Percentiles rank a stretch among this genome's conserved stretches.
Evolutionary conservation across 2,113 vertebrate species (phyloP).

Genomic region (Prochilodus magdalenae): DNA sequence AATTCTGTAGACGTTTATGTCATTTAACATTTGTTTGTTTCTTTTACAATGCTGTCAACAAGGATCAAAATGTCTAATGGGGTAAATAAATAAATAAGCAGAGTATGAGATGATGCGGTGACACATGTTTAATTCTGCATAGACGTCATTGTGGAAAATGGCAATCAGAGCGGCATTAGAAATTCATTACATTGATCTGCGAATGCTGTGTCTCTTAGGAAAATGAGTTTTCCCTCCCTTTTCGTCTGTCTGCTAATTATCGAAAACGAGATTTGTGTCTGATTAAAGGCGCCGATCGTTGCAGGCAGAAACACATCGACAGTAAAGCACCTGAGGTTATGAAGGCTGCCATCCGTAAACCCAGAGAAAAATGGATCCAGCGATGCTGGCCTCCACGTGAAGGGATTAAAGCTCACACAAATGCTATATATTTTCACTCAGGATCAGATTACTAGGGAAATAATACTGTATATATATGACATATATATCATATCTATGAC

Average conservation of each 20-base stretch:
- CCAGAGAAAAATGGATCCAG: constrained; percentile 59
- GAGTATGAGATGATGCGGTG: constrained; percentile 56
- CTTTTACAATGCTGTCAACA: constrained; percentile 42
- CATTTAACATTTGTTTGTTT: not conserved
- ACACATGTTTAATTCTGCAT: constrained; percentile 70
- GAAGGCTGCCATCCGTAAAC: constrained; percentile 64
- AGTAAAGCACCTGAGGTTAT: constrained; percentile 67
- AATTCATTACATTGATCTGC: constrained; percentile 73
- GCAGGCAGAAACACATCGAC: constrained; percentile 63
- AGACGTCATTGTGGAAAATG: constrained; percentile 60
- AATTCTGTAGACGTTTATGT: constrained; percentile 17
- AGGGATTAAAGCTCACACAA: not conserved
- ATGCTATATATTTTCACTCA: not conserved
- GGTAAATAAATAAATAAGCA: constrained; percentile 52
- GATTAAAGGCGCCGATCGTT: constrained; percentile 72
- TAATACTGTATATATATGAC: not conserved
- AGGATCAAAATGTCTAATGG: constrained; percentile 24
- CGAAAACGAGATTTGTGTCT: constrained; percentile 76
- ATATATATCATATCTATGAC: no score
- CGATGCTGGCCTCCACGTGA: not conserved
- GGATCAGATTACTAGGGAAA: not conserved
- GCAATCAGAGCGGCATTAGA: constrained; percentile 65
- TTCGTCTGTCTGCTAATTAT: constrained; percentile 76
- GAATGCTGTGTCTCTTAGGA: constrained; percentile 59
- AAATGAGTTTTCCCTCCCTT: constrained; percentile 68